A percentile compares a stretch with the other conserved stretches of the same genome.
These are phyloP conservation scores for Phymatocera aterrima DNA, from an alignment of 2,888 invertebrate species.

Conservation along the genomic window DNA sequence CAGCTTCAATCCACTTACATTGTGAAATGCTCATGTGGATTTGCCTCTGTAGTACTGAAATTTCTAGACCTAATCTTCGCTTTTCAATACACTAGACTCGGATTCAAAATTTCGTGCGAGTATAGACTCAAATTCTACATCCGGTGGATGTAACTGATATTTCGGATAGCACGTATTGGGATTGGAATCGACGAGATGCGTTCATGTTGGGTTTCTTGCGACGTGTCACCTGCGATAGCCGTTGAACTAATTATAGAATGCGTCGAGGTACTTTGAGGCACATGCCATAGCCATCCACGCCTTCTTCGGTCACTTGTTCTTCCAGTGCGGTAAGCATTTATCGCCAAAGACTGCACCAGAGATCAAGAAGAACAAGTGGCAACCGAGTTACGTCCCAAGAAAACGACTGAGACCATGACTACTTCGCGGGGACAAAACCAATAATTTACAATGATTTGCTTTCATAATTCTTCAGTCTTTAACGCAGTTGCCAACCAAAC, in stretches of 20 bases:
- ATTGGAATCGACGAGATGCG: not conserved
- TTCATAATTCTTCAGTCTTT: constrained; percentile 37
- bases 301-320: constrained; percentile 19
- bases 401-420: constrained; percentile 35
- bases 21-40: not conserved
- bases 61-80: not conserved
- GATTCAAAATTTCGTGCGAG: not conserved
- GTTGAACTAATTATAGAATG: constrained; percentile 41
- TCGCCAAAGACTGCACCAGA: constrained; percentile 17
- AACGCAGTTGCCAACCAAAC: constrained; percentile 10
- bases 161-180: not conserved
- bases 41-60: not conserved
- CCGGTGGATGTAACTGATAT: constrained; percentile 26
- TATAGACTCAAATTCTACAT: not conserved
- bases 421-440: constrained; percentile 36
- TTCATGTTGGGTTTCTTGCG: not conserved
- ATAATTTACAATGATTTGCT: constrained; percentile 37
- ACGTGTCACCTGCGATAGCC: constrained; percentile 31
- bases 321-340: constrained; percentile 35
- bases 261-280: constrained; percentile 16
- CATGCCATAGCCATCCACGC: constrained; percentile 33
- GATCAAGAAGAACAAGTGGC: constrained; percentile 28
- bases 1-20: not conserved
- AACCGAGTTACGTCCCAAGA: constrained; percentile 37
- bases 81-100: not conserved